Conservation (phyloP, 2,888 invertebrate species). For the Nemoura dubitans region DNA sequence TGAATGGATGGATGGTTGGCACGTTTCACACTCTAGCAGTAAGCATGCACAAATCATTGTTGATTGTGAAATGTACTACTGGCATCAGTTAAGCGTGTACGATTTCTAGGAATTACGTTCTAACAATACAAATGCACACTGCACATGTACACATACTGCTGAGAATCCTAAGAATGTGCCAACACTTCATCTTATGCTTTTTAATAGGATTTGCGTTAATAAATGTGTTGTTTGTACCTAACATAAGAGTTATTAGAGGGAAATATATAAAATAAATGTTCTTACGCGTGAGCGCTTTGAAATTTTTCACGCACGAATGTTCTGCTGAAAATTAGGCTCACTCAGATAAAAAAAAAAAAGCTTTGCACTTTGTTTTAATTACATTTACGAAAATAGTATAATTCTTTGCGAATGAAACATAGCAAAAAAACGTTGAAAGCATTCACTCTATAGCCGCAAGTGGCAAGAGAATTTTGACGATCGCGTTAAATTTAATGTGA, state of each 20-base stretch:
- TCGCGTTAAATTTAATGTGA: neutral
- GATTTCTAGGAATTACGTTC: neutral
- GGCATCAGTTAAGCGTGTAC: neutral
- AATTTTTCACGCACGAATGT: neutral
- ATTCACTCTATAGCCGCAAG: neutral
- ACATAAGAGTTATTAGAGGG: neutral
- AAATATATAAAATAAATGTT: neutral
- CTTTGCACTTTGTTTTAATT: neutral
- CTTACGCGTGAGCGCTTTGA: neutral
- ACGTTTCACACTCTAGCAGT: too few relatives aligned
- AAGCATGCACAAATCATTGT: too few relatives aligned
- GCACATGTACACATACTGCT: neutral
- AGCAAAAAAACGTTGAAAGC: neutral
- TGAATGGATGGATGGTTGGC: too few relatives aligned
- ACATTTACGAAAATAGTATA: neutral
- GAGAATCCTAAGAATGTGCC: neutral
- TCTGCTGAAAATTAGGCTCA: neutral
- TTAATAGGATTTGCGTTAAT: neutral
- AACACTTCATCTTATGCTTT: neutral
- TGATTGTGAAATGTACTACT: neutral
- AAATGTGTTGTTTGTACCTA: neutral
- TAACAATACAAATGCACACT: neutral
- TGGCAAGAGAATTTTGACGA: neutral
- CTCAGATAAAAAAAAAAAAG: neutral
- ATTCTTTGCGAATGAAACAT: neutral